Evolutionary conservation across 2,113 vertebrate species (phyloP).

Genomic region (Alexandromys fortis): DNA sequence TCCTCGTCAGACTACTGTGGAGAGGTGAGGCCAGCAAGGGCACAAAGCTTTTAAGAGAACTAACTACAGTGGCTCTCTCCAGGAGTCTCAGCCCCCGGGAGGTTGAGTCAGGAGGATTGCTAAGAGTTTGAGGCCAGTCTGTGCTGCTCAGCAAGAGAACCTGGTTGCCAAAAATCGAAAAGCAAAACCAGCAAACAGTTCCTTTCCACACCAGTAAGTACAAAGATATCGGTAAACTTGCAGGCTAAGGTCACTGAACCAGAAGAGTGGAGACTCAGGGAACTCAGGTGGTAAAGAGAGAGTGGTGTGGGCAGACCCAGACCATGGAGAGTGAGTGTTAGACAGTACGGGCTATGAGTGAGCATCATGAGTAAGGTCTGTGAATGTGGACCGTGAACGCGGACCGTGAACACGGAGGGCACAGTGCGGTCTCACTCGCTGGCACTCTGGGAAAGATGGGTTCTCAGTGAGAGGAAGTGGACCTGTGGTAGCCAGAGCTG

Average conservation of each 20-base stretch:
- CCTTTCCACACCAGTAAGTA: not conserved
- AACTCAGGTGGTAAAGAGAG: not conserved
- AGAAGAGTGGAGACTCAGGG: not conserved
- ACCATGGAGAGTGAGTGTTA: not conserved
- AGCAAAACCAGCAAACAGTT: not conserved
- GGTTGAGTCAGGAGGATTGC: not conserved
- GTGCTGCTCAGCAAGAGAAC: not conserved
- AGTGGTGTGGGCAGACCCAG: not conserved
- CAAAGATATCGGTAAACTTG: not conserved
- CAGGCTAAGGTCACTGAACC: not conserved
- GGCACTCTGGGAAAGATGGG: not conserved
- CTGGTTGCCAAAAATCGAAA: not conserved
- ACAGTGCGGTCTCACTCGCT: not conserved
- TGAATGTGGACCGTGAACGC: accelerated
- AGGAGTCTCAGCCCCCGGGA: not conserved
- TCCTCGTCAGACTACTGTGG: not conserved
- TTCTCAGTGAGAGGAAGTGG: too few relatives aligned
- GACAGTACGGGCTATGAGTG: not conserved
- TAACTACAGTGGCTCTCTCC: too few relatives aligned
- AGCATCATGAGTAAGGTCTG: not conserved
- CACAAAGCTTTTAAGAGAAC: not conserved
- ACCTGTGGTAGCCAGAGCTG: too few relatives aligned
- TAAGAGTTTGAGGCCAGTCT: not conserved
- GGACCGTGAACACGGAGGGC: accelerated
- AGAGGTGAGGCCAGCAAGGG: not conserved